Conservation (phyloP, 1,140 invertebrate species). For the Zelostemma sp. region DNA sequence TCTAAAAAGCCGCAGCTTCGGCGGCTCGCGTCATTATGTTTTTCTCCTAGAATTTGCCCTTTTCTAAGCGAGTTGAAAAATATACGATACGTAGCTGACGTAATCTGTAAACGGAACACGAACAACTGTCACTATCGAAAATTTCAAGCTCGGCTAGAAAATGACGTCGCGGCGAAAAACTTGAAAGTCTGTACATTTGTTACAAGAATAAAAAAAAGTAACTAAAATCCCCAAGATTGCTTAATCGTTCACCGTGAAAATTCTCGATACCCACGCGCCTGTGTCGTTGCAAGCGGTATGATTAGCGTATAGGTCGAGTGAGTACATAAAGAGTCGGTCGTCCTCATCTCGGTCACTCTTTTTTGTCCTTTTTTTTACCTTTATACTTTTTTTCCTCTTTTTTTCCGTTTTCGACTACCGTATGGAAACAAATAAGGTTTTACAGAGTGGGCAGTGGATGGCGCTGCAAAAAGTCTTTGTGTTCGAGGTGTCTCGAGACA, state of each 20-base stretch:
- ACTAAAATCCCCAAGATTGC: background rate
- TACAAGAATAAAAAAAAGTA: background rate
- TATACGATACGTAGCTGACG: conserved; percentile 1
- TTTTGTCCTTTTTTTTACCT: conserved; percentile 1
- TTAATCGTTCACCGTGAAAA: too few species aligned
- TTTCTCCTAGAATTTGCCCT: background rate
- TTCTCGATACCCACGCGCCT: background rate
- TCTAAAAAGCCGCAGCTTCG: background rate
- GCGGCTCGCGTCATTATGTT: background rate
- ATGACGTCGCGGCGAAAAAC: too few species aligned
- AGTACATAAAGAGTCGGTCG: conserved; percentile 2
- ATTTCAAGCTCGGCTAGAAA: background rate
- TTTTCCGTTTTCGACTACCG: conserved; percentile 11
- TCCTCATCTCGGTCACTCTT: background rate
- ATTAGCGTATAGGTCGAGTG: background rate
- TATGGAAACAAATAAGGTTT: conserved; percentile 25
- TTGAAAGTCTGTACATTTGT: background rate
- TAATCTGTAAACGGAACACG: background rate
- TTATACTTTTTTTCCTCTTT: conserved; percentile 6
- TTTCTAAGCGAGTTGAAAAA: background rate
- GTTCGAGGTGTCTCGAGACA: conserved; percentile 57
- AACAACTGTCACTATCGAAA: conserved; percentile 4
- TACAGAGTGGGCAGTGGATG: conserved; percentile 64
- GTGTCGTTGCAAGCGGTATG: background rate
- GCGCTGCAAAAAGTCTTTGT: conserved; percentile 59